Evolutionary conservation across 2,888 invertebrate genomes (phyloP), one percentile per base, ranked within the genome.

Genomic region (Augochlorella aurata): DNA sequence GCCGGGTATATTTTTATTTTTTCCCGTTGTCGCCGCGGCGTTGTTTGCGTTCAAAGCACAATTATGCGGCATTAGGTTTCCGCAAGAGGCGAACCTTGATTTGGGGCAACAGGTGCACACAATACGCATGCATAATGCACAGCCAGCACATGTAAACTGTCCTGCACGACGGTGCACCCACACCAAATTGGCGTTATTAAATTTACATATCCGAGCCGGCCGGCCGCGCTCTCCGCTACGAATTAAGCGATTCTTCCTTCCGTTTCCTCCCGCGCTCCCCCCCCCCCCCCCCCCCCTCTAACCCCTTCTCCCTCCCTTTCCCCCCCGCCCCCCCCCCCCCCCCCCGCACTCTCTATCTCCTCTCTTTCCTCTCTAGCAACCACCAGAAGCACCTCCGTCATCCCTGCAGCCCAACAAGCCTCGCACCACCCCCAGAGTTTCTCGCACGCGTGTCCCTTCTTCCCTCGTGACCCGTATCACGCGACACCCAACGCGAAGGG

Each of bases 51-150:
- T 85, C 87, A 87, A 88, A 88, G 88, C 88, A 81, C 88, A 87
- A 88, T 88, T 89, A 89, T 84, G 88, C 87, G 86, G 88, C 87
- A 88, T 88, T 89, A 89, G 88, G 87, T 89, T 85, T 78, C 82
- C 82, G 84, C 84, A 61, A 86, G 85, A 86, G 89, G 87, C 82
- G 83, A 87, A 88, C 87, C 88, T 87, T 90, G 92, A 91, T 91
- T 91, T 91, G 89, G 91, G 92, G 92, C 92, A 92, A 92, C 92
- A 92, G 92, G 92, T 92, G 92, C 91, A 91, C 91, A 92, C 92
- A 90, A 92, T 90, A 91, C 91, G 91, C 91, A 91, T 92, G 92
- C 90, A 91, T 90, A 91, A 92, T 92, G 91, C 89, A 89, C 89
- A 83, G 87, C 86, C 85, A 87, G 87, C 87, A 86, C 88, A 88